phyloP scores from a whole-genome alignment of 2,113 vertebrate genomes.

The Perca schrenkii region DNA sequence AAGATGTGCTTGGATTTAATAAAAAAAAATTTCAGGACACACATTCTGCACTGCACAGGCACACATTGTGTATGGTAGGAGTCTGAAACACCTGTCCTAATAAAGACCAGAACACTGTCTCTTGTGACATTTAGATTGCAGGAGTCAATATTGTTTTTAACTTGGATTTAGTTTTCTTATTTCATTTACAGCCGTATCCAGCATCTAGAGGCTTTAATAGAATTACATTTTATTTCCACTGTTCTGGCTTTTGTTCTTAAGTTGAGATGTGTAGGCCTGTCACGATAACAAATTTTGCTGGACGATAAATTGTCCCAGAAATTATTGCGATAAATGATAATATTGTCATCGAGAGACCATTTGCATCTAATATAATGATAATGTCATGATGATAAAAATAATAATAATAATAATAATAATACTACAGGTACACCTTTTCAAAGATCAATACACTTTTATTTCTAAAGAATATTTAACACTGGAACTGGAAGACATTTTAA shows the following conservation, averaged over 20 bases:
- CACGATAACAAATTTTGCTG: too few species aligned
- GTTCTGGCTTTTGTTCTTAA: background rate
- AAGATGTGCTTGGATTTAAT: background rate
- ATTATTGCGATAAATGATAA: too few species aligned
- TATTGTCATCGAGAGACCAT: too few species aligned
- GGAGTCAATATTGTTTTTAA: slow-evolving; percentile 1
- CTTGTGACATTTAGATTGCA: background rate
- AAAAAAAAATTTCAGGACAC: background rate
- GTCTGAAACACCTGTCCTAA: background rate
- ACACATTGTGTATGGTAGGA: background rate
- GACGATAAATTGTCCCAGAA: too few species aligned
- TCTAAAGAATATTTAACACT: too few species aligned
- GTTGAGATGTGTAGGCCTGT: too few species aligned
- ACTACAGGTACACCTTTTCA: too few species aligned
- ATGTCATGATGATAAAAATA: too few species aligned
- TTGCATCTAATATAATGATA: too few species aligned
- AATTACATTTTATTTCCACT: background rate
- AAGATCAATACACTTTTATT: too few species aligned
- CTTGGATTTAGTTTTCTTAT: background rate
- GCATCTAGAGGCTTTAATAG: slow-evolving; percentile 1
- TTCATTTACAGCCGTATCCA: background rate
- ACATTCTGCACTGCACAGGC: background rate
- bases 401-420: too few species aligned
- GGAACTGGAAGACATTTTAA: too few species aligned
- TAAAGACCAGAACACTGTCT: background rate